Evolutionary conservation across 2,888 invertebrate genomes (phyloP), one percentile per base, ranked within the genome.

Genomic region (Macrostomum cliftonense): DNA sequence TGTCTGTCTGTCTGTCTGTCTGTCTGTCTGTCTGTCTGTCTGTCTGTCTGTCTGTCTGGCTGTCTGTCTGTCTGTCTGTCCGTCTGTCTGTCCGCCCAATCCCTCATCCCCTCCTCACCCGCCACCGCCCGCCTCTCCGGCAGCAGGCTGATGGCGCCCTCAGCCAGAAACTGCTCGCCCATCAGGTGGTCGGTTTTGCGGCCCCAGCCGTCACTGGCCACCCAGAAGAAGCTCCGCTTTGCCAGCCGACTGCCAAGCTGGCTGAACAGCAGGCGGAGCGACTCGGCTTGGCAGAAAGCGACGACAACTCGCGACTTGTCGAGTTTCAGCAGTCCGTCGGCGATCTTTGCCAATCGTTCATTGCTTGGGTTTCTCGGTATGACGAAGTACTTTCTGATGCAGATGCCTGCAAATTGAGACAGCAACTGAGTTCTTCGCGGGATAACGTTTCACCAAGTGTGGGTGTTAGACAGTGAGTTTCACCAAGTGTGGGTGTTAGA

Each of bases 201-300:
- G 1, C 68, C 69, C 67, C 68, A 68, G 50, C 67, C 65, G 53
- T 69, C 68, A 43, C 65, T 66, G 12, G 67, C 67, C 39, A 69
- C 55, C 50, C 65, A 64, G 40, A 28, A 28, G 28, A 67, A 59
- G 58, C 2, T 59, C 55, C 5, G 59, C 58, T 37, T 54, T 49
- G 54, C 62, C 62, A 19, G 56, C 42, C n/a, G 57, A 51, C 40
- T 19, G 5, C 16, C 17, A 2, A 17, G 19, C 13, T 54, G 54
- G 19, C 61, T 45, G 21, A 56, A 52, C 19, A 70, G 55, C 7
- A 72, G 57, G 21, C 61, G 57, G 7, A 67, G 61, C 51, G 69
- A 75, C 64, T 79, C 79, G 63, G 80, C 80, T 64, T 80, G 79
- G 61, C 80, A 79, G 21, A 79, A 81, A 66, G 80, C 74, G 19